Evolutionary conservation across 30 jellyfish, hydroid and myxozoan genomes (phyloP), one percentile per base, ranked within the genome.

Genomic region (Aurelia sp.): DNA sequence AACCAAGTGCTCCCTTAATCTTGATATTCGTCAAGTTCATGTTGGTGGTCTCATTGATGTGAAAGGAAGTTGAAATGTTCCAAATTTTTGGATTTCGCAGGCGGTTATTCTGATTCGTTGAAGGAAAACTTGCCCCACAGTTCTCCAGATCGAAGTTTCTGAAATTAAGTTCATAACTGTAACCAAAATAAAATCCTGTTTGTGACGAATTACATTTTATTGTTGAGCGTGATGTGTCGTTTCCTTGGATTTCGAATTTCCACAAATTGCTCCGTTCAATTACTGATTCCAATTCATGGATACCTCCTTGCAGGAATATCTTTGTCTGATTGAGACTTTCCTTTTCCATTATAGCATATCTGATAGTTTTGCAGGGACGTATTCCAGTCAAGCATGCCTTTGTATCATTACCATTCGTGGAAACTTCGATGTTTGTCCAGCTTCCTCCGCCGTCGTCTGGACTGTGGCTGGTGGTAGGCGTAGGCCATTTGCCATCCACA

Each of bases 21-120:
- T 48, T 74, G 3, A 80, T 85, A 16, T 30, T 12, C 4, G 55
- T 21, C 24, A 91, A 3, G 57, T 50, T 62, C 57, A 91, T 70
- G 73, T 90, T 58, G 19, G 44, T 63, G 24, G 85, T 51, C 24
- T 62, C 73, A 13, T 64, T 76, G 17, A 89, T 22, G 70, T 51
- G 73, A 80, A 90, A 15, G 33, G 93, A 94, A 51, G 91, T 87
- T n/a, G 90, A 77, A 57, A 87, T 66, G 71, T 62, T 78, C 90
- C 82, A 70, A 17, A 4, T 8, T 35, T 33, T 40, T 20, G 38
- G 76, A 24, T 65, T 8, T 22, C 17, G 40, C 13, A 53, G 12
- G 17, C 72, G 73, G 16, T 57, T 59, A 53, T 66, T 85, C 17
- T 71, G 20, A 60, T 82, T 72, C 50, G 96, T 76, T 5, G 89